These are phyloP conservation scores for Pristiophorus japonicus DNA, from an alignment of 2,113 vertebrate species.

Conservation along the genomic window DNA sequence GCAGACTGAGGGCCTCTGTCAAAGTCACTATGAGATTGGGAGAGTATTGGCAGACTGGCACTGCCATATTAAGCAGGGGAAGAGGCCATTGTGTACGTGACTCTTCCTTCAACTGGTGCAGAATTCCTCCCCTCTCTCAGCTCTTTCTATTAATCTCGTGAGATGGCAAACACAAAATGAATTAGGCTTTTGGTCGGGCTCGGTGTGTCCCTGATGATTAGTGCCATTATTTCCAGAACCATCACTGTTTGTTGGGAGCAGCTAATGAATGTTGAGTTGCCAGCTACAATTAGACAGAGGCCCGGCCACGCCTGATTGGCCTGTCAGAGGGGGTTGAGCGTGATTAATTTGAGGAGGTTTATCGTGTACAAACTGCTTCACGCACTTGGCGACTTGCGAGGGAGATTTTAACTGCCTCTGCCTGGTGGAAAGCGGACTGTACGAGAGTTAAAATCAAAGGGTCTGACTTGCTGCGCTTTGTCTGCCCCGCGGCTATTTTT, in stretches of 20 bases:
- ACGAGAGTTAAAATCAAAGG: neutral
- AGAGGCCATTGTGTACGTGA: neutral
- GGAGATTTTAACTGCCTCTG: neutral
- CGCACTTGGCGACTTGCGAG: neutral
- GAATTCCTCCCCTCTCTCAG: neutral
- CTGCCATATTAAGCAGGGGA: neutral
- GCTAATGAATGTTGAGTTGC: conserved; percentile 15
- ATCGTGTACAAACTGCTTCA: neutral
- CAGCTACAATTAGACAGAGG: neutral
- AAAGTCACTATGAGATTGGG: neutral
- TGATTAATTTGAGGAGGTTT: neutral
- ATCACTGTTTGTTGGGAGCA: neutral
- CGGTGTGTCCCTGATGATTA: neutral
- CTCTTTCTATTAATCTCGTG: neutral
- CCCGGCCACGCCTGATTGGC: neutral
- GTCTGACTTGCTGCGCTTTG: no score
- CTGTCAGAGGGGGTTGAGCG: neutral
- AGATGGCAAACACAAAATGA: neutral
- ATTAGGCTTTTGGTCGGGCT: neutral
- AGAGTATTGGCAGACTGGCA: neutral
- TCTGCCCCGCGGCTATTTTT: neutral
- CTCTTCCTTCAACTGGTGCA: neutral
- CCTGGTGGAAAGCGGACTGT: neutral
- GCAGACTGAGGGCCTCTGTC: neutral
- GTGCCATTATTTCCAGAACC: conserved; percentile 25